Base-by-base conservation (phyloP, 2,888 invertebrate species). In the Phragmatobia fuliginosa region DNA sequence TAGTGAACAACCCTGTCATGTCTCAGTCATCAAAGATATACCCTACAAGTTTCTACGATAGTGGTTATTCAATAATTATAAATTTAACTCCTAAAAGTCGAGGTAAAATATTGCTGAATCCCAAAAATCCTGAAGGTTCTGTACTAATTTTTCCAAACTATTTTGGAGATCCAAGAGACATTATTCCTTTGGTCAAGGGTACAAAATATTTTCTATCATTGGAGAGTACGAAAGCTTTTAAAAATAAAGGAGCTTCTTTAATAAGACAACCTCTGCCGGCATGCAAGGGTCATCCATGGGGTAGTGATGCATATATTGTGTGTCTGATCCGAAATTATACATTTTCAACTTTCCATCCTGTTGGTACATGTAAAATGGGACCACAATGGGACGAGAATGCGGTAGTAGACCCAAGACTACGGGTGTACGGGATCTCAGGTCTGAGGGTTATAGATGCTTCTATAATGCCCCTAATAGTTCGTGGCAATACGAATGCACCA, bases 401-500 rank as follows among this genome's bases (percentile, higher is more conserved):
- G 0, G 98, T 98, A 0, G 97, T 98, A 0, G 97, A 97, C 87
- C 95, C 96, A 0, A 90, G 96, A 69, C 87, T 98, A 6, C 94
- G 93, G 64, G 97, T 98, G 0, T 96, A 97, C 68, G 97, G 97
- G 1, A 68, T 92, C 0, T 66, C 79, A 10, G 90, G 95, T 5
- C 85, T 97, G 0, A 94, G 98, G 66, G 97, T 98, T 0, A 96
- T 96, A 1, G 98, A 98, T 86, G 96, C 97, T 0, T 97, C 97
- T 8, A 96, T 98, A 56, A 98, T 98, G 97, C 98, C 98, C 0
- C 92, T 90, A 0, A 96, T 98, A 38, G 94, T 97, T 0, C 97
- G 97, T 74, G 97, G 97, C 0, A 98, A 98, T 85, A 98, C 98
- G 0, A 98, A 98, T 83, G 98, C 97, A 0, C 97, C 98, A 0